Conservation (phyloP, 2,888 invertebrate genomes). For the Nephrotoma flavescens region DNA sequence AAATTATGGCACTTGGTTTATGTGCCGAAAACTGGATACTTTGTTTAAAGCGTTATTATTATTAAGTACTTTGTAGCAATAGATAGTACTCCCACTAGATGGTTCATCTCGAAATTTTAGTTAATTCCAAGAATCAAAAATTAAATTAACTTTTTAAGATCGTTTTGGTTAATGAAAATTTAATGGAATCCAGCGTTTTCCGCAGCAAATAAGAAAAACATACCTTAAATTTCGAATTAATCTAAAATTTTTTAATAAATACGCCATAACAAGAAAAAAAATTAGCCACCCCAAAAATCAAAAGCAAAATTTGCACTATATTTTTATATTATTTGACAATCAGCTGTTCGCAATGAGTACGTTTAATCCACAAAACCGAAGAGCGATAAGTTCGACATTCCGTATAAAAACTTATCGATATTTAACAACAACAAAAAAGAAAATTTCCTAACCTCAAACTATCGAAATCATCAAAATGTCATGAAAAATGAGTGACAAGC, state of each 20-base stretch:
- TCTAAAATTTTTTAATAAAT: background rate
- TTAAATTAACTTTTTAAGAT: too few species aligned
- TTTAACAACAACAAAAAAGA: background rate
- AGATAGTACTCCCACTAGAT: too few species aligned
- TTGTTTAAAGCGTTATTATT: too few species aligned
- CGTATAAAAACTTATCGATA: background rate
- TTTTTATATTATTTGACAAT: background rate
- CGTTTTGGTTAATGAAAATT: too few species aligned
- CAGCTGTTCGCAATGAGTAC: background rate
- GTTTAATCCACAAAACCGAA: background rate
- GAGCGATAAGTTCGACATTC: background rate
- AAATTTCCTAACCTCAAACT: background rate
- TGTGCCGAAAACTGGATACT: too few species aligned
- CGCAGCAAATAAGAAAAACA: background rate
- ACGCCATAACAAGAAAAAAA: background rate
- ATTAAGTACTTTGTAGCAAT: too few species aligned
- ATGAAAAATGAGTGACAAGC: constrained; percentile 2
- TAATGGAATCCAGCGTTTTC: too few species aligned
- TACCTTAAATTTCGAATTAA: background rate
- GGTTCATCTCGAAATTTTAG: too few species aligned
- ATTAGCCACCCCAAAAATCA: too few species aligned
- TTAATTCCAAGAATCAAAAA: too few species aligned
- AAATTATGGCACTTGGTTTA: too few species aligned
- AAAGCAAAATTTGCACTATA: too few species aligned
- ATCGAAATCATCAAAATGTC: background rate